Evolutionary conservation across 2,888 invertebrate genomes (phyloP), one percentile per base, ranked within the genome.

Genomic region (Melanostoma mellinum): DNA sequence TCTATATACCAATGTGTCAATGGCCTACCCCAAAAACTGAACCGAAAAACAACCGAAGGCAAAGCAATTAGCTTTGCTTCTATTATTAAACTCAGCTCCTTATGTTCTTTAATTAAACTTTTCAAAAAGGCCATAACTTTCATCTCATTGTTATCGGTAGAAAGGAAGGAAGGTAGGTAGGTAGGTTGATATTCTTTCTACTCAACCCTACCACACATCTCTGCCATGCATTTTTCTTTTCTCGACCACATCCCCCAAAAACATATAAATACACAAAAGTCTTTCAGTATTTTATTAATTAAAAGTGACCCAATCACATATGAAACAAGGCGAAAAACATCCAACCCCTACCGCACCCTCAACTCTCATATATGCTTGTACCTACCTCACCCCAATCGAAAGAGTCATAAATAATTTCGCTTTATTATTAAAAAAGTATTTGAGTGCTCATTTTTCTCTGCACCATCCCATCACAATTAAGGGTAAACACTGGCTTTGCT

Each of bases 351-450:
- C 50, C 38, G 48, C 63, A 63, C 63, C 63, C 48, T 56, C 30
- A 20, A 1, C 5, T 53, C n/a, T 4, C n/a, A 10, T 42, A 42
- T 42, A 30, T 42, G 9, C 10, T 10, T 20, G 38, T 38, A 36
- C 55, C 10, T 10, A 5, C 42, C 30, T 8, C 52, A 50, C 50
- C 40, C 65, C n/a, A 68, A 69, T 10, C 20, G 20, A 20, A 20
- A 20, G 4, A 67, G 79, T 30, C 74, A 71, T 84, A 84, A 84
- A 84, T 84, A 84, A 84, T 84, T 79, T 79, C 58, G 65, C 69
- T 74, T 84, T 84, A 84, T 84, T 79, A 84, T 84, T 84, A 84
- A 79, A 84, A 82, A 79, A 84, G 74, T 79, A 84, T 74, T 84
- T 69, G 79, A 84, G 84, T 79, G 79, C 79, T 84, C 84, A 84